phyloP scores from a whole-genome alignment of 2,113 vertebrate species.

The Donacobius atricapilla region DNA sequence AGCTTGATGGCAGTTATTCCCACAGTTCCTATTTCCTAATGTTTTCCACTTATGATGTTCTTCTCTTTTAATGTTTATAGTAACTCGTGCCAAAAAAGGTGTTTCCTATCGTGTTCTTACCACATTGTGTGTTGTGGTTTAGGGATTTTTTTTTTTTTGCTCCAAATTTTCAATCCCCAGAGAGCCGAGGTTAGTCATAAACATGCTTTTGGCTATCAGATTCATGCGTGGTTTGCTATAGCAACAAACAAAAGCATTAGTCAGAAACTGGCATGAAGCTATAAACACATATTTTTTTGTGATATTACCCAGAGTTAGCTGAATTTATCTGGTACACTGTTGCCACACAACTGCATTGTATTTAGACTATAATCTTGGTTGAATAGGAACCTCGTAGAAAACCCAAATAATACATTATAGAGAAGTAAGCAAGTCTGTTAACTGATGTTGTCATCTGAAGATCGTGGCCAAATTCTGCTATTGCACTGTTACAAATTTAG shows the following conservation, averaged over 20 bases:
- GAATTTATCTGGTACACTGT: slow-evolving; percentile 55
- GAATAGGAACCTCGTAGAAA: background rate
- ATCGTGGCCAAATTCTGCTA: background rate
- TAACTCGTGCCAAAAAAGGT: slow-evolving; percentile 47
- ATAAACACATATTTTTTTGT: slow-evolving; percentile 62
- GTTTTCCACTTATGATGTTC: slow-evolving; percentile 48
- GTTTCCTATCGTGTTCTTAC: slow-evolving; percentile 57
- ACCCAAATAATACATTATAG: background rate
- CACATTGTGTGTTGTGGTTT: slow-evolving; percentile 26
- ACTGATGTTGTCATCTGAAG: background rate
- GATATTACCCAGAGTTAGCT: slow-evolving; percentile 65
- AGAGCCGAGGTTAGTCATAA: slow-evolving; percentile 63
- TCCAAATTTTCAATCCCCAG: slow-evolving; percentile 48
- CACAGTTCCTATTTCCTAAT: slow-evolving; percentile 41
- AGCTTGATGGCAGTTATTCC: slow-evolving; percentile 10
- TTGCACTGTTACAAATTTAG: background rate
- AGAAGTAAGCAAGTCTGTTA: background rate
- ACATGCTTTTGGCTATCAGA: slow-evolving; percentile 51
- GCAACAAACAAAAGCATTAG: slow-evolving; percentile 74
- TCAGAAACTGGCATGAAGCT: slow-evolving; percentile 67
- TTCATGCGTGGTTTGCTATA: slow-evolving; percentile 67
- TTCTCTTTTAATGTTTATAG: background rate
- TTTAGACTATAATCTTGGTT: background rate
- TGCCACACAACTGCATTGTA: slow-evolving; percentile 44
- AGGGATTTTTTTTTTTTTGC: background rate